Percentiles rank a stretch among this genome's conserved stretches.
These are phyloP conservation scores for Euplexia lucipara DNA, from an alignment of 2,888 invertebrate species.

Conservation along the genomic window DNA sequence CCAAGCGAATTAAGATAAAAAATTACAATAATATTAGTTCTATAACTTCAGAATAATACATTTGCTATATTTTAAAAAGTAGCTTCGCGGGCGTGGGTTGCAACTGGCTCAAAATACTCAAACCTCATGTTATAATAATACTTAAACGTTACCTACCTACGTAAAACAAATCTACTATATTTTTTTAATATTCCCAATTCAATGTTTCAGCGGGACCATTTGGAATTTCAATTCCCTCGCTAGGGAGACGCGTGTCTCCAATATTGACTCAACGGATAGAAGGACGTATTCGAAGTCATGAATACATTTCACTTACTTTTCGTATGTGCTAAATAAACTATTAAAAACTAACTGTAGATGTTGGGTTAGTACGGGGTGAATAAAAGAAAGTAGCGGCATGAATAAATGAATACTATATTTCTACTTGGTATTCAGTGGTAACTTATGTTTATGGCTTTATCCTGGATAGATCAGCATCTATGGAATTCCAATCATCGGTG, in stretches of 20 bases:
- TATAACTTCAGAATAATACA: neutral
- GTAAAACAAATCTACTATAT: constrained; percentile 39
- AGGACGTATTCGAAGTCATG: constrained; percentile 59
- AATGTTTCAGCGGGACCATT: constrained; percentile 78
- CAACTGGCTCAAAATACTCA: constrained; percentile 9
- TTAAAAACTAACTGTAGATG: constrained; percentile 35
- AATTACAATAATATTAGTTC: too few species aligned
- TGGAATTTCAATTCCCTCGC: constrained; percentile 81
- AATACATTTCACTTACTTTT: constrained; percentile 59
- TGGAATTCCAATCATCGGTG: neutral
- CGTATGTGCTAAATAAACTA: constrained; percentile 56
- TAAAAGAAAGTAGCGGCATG: constrained; percentile 23
- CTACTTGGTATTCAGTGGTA: constrained; percentile 33
- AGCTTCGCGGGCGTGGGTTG: too few species aligned
- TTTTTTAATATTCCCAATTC: constrained; percentile 72
- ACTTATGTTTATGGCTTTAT: constrained; percentile 30
- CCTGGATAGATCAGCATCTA: constrained; percentile 12
- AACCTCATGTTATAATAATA: constrained; percentile 16
- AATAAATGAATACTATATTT: constrained; percentile 42
- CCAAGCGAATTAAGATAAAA: too few species aligned
- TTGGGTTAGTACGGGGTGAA: constrained; percentile 17
- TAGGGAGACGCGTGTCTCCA: constrained; percentile 76
- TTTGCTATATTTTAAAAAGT: too few species aligned
- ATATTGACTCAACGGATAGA: constrained; percentile 75
- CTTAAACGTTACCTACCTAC: constrained; percentile 9